Evolutionary conservation across 2,888 invertebrate species (phyloP), one percentile per base, ranked within the genome.

Genomic region (Acrobasis repandana): DNA sequence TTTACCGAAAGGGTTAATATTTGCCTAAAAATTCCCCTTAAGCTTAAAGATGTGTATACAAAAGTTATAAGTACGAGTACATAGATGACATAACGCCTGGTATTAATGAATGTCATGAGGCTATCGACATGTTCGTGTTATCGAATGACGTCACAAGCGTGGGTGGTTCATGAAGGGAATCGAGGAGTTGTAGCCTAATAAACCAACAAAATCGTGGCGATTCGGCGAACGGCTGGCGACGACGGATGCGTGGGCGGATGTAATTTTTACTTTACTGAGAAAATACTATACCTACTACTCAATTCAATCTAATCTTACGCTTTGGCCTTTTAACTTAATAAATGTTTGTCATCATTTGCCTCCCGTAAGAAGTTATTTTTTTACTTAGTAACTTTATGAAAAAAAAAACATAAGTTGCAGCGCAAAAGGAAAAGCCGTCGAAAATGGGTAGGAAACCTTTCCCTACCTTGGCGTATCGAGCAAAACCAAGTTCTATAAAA

Each of bases 131-230:
- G 69, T 65, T 65, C 67, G 62, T 66, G 66, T 65, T 75, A 74
- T 70, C 71, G 59, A 64, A 68, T 62, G 68, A 69, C 77, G 77
- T 76, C 76, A 77, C 38, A 63, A 59, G 63, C 71, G 76, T 71
- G 68, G 72, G 67, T 64, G 66, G 66, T 60, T 63, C 67, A 62
- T 61, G 58, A 62, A 64, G 63, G 65, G 58, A 60, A 66, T 59
- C 61, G 54, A 64, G 34, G 51, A 46, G 59, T 18, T 52, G 52
- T 66, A 65, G 58, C 66, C 67, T 68, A 65, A 63, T 65, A 63
- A 64, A 64, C 50, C 47, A 58, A 48, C 56, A 60, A 64, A 11
- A 61, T 61, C 60, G 58, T 56, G 47, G 43, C 20, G 56, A 34
- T 14, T 49, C 33, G 49, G 34, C 56, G 15, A 47, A 33, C 46